Evolutionary conservation across 2,797 vertebrate species (phyloP).

Genomic region (Adrianichthys oophorus): DNA sequence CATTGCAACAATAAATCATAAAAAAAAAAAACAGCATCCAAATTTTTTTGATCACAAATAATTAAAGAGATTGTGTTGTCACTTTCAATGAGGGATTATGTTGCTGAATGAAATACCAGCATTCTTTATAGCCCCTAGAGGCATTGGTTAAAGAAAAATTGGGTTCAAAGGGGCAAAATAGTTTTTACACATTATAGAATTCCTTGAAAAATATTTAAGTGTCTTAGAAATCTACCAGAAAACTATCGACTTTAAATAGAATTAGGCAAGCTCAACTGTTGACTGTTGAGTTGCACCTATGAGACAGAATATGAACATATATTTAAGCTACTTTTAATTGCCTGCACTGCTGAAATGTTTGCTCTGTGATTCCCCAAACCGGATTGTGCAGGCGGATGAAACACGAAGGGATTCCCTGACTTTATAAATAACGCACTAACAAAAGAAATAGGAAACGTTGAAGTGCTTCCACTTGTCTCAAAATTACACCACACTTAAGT

Average conservation of each 20-base stretch:
- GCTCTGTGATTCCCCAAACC: background rate
- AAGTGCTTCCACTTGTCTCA: too few species aligned
- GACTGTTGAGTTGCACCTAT: background rate
- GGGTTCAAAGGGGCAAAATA: background rate
- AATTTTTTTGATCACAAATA: background rate
- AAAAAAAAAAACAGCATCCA: background rate
- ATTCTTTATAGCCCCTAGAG: conserved; percentile 10
- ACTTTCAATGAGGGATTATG: conserved; percentile 10
- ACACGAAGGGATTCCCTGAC: background rate
- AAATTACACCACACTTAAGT: too few species aligned
- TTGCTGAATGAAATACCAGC: conserved; percentile 2
- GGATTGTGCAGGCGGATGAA: background rate
- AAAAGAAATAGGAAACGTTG: background rate
- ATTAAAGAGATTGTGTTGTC: background rate
- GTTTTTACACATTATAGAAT: background rate
- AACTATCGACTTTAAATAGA: too few species aligned
- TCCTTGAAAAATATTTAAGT: too few species aligned
- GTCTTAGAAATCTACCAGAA: background rate
- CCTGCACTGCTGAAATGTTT: background rate
- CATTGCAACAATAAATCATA: background rate
- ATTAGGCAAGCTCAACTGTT: too few species aligned
- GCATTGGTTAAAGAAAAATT: conserved; percentile 25
- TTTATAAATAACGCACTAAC: background rate
- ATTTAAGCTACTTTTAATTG: background rate
- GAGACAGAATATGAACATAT: background rate